Evolutionary conservation across 2,113 vertebrate genomes (phyloP).

Genomic region (Passer montanus): DNA sequence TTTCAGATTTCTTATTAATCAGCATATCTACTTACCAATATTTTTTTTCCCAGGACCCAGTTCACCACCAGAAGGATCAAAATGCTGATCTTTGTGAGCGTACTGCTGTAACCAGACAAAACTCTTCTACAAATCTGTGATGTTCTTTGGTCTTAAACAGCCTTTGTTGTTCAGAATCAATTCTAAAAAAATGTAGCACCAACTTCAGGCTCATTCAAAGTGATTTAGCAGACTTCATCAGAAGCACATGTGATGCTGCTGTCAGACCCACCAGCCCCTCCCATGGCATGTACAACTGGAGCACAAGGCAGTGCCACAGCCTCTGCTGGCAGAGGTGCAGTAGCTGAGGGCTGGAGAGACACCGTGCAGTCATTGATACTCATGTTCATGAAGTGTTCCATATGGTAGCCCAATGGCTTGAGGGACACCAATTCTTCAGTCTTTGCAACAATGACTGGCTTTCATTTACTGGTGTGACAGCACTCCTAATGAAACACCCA

Average conservation of each 20-base stretch:
- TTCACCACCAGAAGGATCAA: not conserved
- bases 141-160: not conserved
- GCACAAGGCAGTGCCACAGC: not conserved
- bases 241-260: not conserved
- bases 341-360: not conserved
- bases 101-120: not conserved
- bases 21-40: slow-evolving; percentile 3
- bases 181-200: not conserved
- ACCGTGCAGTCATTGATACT: accelerated
- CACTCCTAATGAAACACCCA: not conserved
- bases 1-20: slow-evolving; percentile 45
- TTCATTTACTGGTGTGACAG: not conserved
- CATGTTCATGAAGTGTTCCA: not conserved
- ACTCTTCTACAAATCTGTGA: not conserved
- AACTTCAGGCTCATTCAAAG: not conserved
- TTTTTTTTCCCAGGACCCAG: not conserved
- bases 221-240: not conserved
- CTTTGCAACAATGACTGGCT: not conserved
- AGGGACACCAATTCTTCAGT: not conserved
- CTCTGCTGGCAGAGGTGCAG: not conserved
- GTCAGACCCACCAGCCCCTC: not conserved
- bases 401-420: not conserved
- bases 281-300: not conserved
- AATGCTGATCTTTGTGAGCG: not conserved
- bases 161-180: not conserved